Percentiles rank a stretch among this genome's conserved stretches.
phyloP scores from a whole-genome alignment of 2,797 vertebrate species.

The Darevskia mixta region DNA sequence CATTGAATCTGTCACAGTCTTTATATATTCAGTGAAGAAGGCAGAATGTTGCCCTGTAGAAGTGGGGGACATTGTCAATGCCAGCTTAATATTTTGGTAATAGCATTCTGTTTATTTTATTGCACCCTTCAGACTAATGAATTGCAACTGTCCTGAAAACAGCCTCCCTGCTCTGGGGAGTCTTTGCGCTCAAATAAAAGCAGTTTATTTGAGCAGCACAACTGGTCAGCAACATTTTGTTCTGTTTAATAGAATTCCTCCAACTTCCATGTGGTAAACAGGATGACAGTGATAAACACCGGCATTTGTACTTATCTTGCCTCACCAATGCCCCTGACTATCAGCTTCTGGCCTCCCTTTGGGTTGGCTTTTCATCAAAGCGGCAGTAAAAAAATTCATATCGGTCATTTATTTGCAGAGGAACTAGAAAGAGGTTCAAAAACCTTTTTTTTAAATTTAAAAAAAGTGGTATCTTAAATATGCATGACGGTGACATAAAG shows the following conservation, averaged over 20 bases:
- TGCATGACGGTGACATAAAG: neutral
- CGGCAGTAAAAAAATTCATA: neutral
- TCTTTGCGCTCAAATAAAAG: constrained; percentile 24
- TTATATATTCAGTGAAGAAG: neutral
- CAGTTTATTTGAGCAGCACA: neutral
- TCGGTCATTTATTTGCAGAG: constrained; percentile 4
- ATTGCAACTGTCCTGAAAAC: neutral
- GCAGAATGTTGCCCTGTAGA: neutral
- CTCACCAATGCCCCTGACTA: neutral
- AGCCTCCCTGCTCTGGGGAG: neutral
- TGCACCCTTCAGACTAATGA: neutral
- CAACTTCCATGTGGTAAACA: neutral
- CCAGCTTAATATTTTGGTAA: neutral
- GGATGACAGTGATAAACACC: constrained; percentile 20
- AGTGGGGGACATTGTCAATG: neutral
- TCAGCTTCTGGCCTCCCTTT: neutral
- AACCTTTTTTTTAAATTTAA: neutral
- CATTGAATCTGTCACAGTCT: neutral
- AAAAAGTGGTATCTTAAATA: neutral
- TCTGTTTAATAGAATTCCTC: constrained; percentile 4
- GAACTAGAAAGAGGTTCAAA: constrained; percentile 8
- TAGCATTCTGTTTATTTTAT: neutral
- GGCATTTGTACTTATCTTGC: constrained; percentile 24
- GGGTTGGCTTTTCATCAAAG: constrained; percentile 30
- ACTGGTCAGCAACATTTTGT: constrained; percentile 28